Conservation (phyloP, 1,140 invertebrate genomes). For the Brachionus rotundiformis region DNA sequence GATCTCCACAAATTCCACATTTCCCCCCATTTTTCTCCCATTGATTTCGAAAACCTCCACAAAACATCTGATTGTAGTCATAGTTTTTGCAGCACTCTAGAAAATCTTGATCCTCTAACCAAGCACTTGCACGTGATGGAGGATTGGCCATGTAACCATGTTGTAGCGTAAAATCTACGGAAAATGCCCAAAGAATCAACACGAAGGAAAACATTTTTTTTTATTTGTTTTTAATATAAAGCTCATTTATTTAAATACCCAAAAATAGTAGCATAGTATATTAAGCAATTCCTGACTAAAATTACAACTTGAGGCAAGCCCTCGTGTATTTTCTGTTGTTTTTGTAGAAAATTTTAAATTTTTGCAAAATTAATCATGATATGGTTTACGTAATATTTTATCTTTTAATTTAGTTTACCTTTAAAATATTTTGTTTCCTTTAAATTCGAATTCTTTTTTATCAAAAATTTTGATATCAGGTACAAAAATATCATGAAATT, state of each 20-base stretch:
- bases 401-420: conserved; percentile 10
- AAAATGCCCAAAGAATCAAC: background rate
- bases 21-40: conserved; percentile 57
- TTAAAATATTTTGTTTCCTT: conserved; percentile 1
- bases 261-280: too few species aligned
- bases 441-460: background rate
- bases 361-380: conserved; percentile 10
- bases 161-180: background rate
- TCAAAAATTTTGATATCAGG: background rate
- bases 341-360: background rate
- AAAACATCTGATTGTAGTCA: conserved; percentile 50
- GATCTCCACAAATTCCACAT: conserved; percentile 65
- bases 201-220: background rate
- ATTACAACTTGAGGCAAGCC: background rate
- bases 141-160: conserved; percentile 40
- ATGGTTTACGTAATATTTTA: conserved; percentile 20
- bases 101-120: conserved; percentile 44
- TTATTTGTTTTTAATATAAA: background rate
- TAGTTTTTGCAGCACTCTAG: conserved; percentile 27
- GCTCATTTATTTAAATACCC: background rate
- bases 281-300: background rate
- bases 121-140: conserved; percentile 43
- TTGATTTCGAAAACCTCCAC: conserved; percentile 34
- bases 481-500: background rate
- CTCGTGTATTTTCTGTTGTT: background rate